These are phyloP conservation scores for Synanthedon andrenaeformis DNA, from an alignment of 2,888 invertebrate genomes.

Conservation along the genomic window DNA sequence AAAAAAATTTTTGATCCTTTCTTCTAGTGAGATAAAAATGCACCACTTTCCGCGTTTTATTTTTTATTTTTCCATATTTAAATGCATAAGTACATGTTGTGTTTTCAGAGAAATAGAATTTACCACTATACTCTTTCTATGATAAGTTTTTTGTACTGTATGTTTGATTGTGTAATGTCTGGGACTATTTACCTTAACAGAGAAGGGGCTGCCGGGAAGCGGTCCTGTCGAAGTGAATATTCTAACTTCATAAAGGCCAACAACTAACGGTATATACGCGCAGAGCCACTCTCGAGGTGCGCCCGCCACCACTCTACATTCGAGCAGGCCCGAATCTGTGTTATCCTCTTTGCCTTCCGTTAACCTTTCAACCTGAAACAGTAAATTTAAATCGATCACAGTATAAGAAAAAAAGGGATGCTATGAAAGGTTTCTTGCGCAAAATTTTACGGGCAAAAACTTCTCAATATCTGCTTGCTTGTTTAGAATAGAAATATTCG, in stretches of 20 bases:
- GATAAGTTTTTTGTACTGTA: too few relatives aligned
- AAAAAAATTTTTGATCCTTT: neutral
- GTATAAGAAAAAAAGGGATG: neutral
- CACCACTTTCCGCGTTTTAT: too few relatives aligned
- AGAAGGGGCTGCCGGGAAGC: slow-evolving; percentile 84
- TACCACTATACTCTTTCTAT: too few relatives aligned
- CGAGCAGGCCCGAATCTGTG: slow-evolving; percentile 60
- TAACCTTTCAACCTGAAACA: slow-evolving; percentile 50
- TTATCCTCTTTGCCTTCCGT: slow-evolving; percentile 49
- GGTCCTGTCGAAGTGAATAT: slow-evolving; percentile 77
- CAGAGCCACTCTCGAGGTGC: slow-evolving; percentile 88
- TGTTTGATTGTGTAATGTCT: too few relatives aligned
- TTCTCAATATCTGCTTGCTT: too few relatives aligned
- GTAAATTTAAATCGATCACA: neutral
- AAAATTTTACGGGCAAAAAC: too few relatives aligned
- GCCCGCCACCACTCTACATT: slow-evolving; percentile 70
- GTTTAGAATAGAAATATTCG: too few relatives aligned
- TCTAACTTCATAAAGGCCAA: slow-evolving; percentile 91
- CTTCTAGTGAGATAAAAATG: too few relatives aligned
- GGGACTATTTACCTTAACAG: slow-evolving; percentile 69
- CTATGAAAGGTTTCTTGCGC: too few relatives aligned
- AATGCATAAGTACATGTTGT: too few relatives aligned
- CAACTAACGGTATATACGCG: slow-evolving; percentile 89
- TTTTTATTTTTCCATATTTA: too few relatives aligned
- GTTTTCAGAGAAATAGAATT: too few relatives aligned